phyloP scores from a whole-genome alignment of 2,797 vertebrate species.

The Falco cherrug region DNA sequence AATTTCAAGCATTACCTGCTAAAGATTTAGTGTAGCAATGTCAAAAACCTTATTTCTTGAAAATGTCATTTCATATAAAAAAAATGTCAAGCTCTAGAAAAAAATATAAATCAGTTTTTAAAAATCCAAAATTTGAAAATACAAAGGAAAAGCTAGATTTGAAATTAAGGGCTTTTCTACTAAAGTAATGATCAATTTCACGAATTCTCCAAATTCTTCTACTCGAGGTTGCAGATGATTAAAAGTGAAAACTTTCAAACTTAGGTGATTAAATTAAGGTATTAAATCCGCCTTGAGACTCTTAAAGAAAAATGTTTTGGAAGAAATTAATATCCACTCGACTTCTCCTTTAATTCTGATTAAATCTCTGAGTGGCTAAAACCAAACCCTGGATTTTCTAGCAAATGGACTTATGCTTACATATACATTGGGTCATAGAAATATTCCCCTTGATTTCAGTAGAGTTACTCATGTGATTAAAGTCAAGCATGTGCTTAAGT shows the following conservation, averaged over 20 bases:
- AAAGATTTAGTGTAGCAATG: conserved; percentile 33
- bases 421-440: not conserved
- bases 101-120: not conserved
- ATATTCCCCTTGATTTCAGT: not conserved
- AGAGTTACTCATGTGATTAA: not conserved
- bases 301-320: not conserved
- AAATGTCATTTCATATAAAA: not conserved
- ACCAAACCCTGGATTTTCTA: not conserved
- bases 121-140: not conserved
- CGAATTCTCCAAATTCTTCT: not conserved
- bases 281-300: not conserved
- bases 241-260: not conserved
- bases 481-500: not conserved
- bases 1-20: conserved; percentile 67
- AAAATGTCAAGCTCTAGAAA: not conserved
- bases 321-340: not conserved
- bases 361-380: conserved; percentile 2
- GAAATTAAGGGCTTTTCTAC: not conserved
- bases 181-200: not conserved
- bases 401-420: not conserved
- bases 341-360: conserved; percentile 8
- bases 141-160: not conserved
- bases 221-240: not conserved
- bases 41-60: conserved; percentile 24
- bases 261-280: not conserved